Percentiles rank a stretch among this genome's conserved stretches.
Conservation (phyloP, 1,140 invertebrate species). For the Tetranychus urticae region DNA sequence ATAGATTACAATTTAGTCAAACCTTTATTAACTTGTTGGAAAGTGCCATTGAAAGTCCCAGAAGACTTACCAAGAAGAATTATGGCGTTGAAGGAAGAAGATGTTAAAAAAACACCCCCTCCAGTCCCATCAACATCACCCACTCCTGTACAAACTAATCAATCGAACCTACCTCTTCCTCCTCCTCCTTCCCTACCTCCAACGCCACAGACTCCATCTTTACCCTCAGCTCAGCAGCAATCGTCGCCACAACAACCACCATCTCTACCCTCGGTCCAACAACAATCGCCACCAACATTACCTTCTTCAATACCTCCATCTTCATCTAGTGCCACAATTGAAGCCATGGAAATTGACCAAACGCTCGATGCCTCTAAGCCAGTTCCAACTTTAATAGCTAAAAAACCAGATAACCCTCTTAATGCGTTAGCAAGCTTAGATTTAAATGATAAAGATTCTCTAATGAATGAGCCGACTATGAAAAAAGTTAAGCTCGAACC, state of each 20-base stretch:
- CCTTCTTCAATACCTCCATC: too few relatives aligned
- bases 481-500: background rate
- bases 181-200: background rate
- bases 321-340: too few relatives aligned
- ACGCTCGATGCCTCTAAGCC: too few relatives aligned
- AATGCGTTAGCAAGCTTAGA: background rate
- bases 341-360: too few relatives aligned
- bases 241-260: background rate
- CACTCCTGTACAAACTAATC: background rate
- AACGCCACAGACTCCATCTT: too few relatives aligned
- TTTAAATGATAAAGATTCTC: background rate
- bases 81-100: background rate
- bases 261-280: background rate
- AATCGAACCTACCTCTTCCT: background rate
- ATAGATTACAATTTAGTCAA: slow-evolving; percentile 63
- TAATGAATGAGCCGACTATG: background rate
- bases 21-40: slow-evolving; percentile 79
- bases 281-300: too few relatives aligned
- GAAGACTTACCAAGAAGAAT: slow-evolving; percentile 29
- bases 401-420: background rate
- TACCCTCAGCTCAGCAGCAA: too few relatives aligned
- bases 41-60: slow-evolving; percentile 62
- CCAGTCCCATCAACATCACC: too few relatives aligned
- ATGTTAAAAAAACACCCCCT: background rate
- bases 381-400: background rate